phyloP scores from a whole-genome alignment of 2,797 vertebrate genomes.

The Cynodonichthys magdalenae region DNA sequence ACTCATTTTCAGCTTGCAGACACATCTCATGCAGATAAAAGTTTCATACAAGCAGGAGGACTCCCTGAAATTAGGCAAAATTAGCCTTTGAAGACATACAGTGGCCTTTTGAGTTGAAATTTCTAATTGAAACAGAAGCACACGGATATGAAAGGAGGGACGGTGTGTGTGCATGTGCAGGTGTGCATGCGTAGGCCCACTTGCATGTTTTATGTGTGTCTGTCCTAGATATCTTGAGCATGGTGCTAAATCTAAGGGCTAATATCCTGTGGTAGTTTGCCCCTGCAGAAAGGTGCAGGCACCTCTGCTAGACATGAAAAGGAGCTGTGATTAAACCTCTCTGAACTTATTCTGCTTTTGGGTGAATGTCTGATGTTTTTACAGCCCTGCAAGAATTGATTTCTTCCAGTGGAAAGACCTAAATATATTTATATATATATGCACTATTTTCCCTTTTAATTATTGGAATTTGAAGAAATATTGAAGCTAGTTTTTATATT shows the following conservation, averaged over 20 bases:
- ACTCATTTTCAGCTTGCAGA: slow-evolving; percentile 62
- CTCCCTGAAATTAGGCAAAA: slow-evolving; percentile 73
- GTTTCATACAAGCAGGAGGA: slow-evolving; percentile 62
- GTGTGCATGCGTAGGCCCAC: slow-evolving; percentile 66
- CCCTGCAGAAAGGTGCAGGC: slow-evolving; percentile 58
- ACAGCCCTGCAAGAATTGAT: slow-evolving; percentile 26
- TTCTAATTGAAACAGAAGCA: slow-evolving; percentile 65
- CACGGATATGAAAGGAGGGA: slow-evolving; percentile 51
- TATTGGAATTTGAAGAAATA: slow-evolving; percentile 34
- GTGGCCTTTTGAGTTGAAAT: slow-evolving; percentile 70
- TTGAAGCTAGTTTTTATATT: neutral
- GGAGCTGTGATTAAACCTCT: slow-evolving; percentile 67
- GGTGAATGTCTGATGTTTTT: slow-evolving; percentile 47
- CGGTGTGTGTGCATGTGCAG: slow-evolving; percentile 49
- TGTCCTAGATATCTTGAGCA: slow-evolving; percentile 69
- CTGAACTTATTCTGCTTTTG: slow-evolving; percentile 58
- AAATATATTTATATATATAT: slow-evolving; percentile 5
- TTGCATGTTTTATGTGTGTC: slow-evolving; percentile 62
- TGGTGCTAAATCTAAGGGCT: slow-evolving; percentile 66
- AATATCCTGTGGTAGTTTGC: slow-evolving; percentile 58
- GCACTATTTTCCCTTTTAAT: slow-evolving; percentile 9
- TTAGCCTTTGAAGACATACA: slow-evolving; percentile 80
- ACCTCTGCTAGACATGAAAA: slow-evolving; percentile 64
- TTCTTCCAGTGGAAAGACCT: slow-evolving; percentile 25
- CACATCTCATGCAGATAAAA: slow-evolving; percentile 64